phyloP scores from a whole-genome alignment of 2,113 vertebrate genomes.

The Tiliqua scincoides region DNA sequence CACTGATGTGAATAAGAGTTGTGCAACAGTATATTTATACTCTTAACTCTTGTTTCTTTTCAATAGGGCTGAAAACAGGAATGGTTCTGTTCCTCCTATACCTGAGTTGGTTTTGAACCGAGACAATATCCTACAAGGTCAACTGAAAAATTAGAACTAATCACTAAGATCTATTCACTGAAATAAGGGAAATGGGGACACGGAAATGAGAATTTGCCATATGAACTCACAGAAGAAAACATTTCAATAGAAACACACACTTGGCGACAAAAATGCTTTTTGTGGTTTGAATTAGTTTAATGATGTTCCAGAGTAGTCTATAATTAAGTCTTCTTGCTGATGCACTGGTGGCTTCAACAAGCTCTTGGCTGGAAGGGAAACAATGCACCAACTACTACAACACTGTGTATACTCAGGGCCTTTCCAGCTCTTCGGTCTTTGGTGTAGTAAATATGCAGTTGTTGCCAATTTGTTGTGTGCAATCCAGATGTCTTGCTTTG shows the following conservation, averaged over 20 bases:
- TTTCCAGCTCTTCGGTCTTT: not conserved
- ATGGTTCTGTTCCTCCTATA: not conserved
- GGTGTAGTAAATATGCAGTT: not conserved
- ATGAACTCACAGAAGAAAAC: not conserved
- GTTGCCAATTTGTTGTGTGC: not conserved
- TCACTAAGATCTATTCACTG: not conserved
- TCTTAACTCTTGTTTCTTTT: not conserved
- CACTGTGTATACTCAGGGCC: not conserved
- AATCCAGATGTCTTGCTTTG: not conserved
- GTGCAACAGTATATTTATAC: not conserved
- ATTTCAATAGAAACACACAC: not conserved
- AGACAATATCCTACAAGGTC: not conserved
- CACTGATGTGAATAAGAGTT: not conserved
- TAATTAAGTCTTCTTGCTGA: not conserved
- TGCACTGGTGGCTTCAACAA: not conserved
- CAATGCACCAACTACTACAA: not conserved
- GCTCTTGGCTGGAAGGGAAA: not conserved
- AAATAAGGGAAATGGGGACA: not conserved
- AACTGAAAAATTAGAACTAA: not conserved
- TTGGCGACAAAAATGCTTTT: too few relatives aligned
- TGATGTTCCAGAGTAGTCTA: not conserved
- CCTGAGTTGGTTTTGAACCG: conserved; percentile 4
- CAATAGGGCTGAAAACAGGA: not conserved
- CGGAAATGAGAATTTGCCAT: not conserved
- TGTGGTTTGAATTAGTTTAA: not conserved